Conservation (phyloP, 1,140 invertebrate species). For the Parasteatoda tepidariorum region DNA sequence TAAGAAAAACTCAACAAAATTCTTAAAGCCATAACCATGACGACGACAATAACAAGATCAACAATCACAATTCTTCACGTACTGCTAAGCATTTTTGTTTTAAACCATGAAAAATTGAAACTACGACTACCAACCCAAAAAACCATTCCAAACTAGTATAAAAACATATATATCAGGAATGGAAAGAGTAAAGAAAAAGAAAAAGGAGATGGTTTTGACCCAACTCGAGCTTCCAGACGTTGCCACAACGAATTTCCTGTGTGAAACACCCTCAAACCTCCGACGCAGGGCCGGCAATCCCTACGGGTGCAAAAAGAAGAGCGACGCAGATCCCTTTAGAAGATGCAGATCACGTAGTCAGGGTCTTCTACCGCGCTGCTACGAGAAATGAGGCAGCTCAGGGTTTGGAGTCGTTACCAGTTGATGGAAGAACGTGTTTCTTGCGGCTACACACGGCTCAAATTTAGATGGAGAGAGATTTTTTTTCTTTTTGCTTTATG, state of each 20-base stretch:
- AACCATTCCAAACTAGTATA: too few species aligned
- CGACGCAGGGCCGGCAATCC: too few species aligned
- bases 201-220: too few species aligned
- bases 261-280: neutral
- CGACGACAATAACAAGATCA: too few species aligned
- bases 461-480: slow-evolving; percentile 48
- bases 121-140: too few species aligned
- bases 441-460: slow-evolving; percentile 39
- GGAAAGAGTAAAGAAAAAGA: too few species aligned
- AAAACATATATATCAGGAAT: too few species aligned
- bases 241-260: slow-evolving; percentile 10
- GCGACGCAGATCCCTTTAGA: neutral
- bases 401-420: slow-evolving; percentile 52
- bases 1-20: too few species aligned
- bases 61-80: too few species aligned
- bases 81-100: too few species aligned
- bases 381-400: slow-evolving; percentile 47
- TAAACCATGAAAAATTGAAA: too few species aligned
- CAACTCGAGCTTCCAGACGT: neutral
- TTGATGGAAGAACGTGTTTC: slow-evolving; percentile 50
- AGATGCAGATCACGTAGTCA: slow-evolving; percentile 34
- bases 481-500: neutral
- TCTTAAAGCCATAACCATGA: too few species aligned
- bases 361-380: neutral
- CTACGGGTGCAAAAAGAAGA: neutral